Percentiles rank a stretch among this genome's conserved stretches.
Conservation (phyloP, 2,888 invertebrate species). For the Panzeria rudis region DNA sequence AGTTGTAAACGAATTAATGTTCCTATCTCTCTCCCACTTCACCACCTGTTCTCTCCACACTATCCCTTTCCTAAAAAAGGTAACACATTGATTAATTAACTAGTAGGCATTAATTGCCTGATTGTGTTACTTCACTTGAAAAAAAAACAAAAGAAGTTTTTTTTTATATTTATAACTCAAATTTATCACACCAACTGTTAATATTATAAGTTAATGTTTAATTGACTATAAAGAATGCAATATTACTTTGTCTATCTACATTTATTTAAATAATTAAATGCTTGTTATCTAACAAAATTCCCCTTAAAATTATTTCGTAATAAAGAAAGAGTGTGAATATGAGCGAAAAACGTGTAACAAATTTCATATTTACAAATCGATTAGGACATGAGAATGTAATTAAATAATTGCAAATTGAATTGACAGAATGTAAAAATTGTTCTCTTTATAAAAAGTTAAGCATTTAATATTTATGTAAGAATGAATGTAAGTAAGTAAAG, state of each 20-base stretch:
- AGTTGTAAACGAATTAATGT: too few species aligned
- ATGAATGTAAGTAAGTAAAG: background rate
- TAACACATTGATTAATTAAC: too few species aligned
- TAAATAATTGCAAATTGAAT: background rate
- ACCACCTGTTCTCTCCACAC: too few species aligned
- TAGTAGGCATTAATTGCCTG: too few species aligned
- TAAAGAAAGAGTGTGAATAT: conserved; percentile 24
- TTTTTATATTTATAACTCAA: background rate
- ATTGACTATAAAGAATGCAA: conserved; percentile 17
- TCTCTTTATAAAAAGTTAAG: background rate
- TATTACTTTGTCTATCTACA: background rate
- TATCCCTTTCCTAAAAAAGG: too few species aligned
- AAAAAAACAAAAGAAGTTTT: too few species aligned
- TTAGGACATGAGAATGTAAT: background rate
- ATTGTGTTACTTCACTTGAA: too few species aligned
- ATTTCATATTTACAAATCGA: conserved; percentile 20
- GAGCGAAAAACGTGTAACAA: conserved; percentile 40
- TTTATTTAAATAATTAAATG: conserved; percentile 28
- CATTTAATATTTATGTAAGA: background rate
- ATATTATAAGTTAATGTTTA: background rate
- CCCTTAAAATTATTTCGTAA: background rate
- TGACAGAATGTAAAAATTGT: background rate
- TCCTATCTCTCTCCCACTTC: too few species aligned
- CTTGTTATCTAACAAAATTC: conserved; percentile 12
- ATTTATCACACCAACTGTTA: background rate